Conservation (phyloP, 2,888 invertebrate species). For the Stomorhina lunata region DNA sequence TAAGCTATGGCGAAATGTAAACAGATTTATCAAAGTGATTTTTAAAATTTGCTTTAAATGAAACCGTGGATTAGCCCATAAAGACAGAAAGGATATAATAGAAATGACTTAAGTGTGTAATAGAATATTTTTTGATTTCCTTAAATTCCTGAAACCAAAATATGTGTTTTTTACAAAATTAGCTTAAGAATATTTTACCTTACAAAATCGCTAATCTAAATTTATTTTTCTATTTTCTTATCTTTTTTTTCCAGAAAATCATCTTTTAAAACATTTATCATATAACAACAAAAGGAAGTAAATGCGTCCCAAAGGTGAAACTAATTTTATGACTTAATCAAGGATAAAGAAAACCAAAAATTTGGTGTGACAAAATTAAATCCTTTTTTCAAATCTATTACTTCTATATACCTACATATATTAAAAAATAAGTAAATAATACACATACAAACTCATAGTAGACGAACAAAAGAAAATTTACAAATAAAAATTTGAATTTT, state of each 20-base stretch:
- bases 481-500: not conserved
- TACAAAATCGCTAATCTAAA: constrained; percentile 1
- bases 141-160: too few species aligned
- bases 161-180: too few species aligned
- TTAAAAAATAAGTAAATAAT: too few species aligned
- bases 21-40: too few species aligned
- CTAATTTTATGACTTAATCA: constrained; percentile 62
- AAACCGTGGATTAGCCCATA: too few species aligned
- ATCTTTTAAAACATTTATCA: not conserved
- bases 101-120: too few species aligned
- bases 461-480: not conserved
- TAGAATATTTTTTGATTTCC: too few species aligned
- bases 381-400: not conserved
- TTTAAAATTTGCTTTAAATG: too few species aligned
- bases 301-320: constrained; percentile 49
- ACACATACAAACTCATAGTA: too few species aligned
- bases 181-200: not conserved
- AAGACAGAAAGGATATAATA: too few species aligned
- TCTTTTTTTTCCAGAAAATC: not conserved
- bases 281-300: not conserved
- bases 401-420: not conserved
- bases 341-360: constrained; percentile 49
- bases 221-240: not conserved
- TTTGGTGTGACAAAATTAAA: constrained; percentile 47
- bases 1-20: too few species aligned